Conservation (phyloP, 2,797 vertebrate genomes). For the Phoxinus dragarum region DNA sequence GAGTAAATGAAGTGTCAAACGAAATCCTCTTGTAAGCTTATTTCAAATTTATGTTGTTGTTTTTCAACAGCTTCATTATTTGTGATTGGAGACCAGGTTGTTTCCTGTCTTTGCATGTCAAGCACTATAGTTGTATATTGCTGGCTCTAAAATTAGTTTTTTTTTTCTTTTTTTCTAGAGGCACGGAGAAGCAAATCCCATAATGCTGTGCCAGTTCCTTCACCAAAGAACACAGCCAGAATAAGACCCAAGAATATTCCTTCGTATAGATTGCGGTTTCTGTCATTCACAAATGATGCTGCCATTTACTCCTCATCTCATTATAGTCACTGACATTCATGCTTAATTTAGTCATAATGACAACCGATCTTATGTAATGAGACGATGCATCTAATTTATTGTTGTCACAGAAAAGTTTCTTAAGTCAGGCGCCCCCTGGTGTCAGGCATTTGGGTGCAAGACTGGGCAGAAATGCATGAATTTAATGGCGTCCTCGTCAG, state of each 20-base stretch:
- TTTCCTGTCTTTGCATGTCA: constrained; percentile 25
- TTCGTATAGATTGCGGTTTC: constrained; percentile 1
- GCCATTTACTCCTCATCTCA: constrained; percentile 44
- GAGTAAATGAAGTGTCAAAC: not conserved
- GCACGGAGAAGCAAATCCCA: constrained; percentile 11
- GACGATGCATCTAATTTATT: not conserved
- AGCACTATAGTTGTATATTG: not conserved
- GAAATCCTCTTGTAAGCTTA: not conserved
- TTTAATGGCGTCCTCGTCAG: constrained; percentile 21
- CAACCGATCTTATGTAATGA: not conserved
- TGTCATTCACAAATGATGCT: constrained; percentile 41
- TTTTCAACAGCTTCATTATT: constrained; percentile 7
- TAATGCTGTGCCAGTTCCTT: constrained; percentile 19
- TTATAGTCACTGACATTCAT: constrained; percentile 57
- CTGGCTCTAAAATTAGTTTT: not conserved
- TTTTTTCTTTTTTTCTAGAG: not conserved
- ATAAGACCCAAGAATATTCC: constrained; percentile 17
- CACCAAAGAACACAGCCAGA: not conserved
- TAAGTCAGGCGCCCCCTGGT: not conserved
- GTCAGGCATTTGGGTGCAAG: not conserved
- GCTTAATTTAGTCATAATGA: constrained; percentile 41
- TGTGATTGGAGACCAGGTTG: constrained; percentile 32
- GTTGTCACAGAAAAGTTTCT: not conserved
- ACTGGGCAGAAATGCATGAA: not conserved
- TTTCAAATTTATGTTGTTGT: not conserved